A percentile compares a stretch with the other conserved stretches of the same genome.
These are phyloP conservation scores for Poecilia picta DNA, from an alignment of 2,797 vertebrate genomes.

Conservation along the genomic window DNA sequence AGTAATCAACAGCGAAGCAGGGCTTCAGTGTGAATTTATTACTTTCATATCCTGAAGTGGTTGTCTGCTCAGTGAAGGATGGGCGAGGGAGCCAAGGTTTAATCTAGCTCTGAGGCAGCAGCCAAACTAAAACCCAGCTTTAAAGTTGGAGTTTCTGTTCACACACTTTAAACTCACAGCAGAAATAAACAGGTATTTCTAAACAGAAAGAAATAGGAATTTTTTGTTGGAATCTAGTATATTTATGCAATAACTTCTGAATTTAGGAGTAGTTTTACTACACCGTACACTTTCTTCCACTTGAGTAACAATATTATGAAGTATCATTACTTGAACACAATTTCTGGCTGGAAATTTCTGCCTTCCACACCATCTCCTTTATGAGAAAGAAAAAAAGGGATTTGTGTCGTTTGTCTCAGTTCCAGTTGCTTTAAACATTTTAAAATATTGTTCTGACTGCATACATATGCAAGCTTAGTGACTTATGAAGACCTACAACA, in stretches of 20 bases:
- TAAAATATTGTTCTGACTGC: not conserved
- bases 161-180: not conserved
- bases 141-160: conserved; percentile 15
- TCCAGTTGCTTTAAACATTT: not conserved
- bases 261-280: no score
- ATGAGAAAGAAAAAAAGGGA: not conserved
- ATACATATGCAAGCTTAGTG: not conserved
- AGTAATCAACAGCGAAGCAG: not conserved
- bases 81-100: not conserved
- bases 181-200: not conserved
- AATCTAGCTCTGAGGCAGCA: conserved; percentile 2
- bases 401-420: not conserved
- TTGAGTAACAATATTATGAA: no score
- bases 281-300: no score
- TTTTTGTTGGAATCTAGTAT: not conserved
- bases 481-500: not conserved
- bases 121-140: conserved; percentile 3
- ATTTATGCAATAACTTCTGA: not conserved
- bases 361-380: not conserved
- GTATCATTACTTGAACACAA: no score
- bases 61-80: not conserved
- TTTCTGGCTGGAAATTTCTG: no score
- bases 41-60: conserved; percentile 1
- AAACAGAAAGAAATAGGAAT: not conserved
- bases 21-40: conserved; percentile 8